Evolutionary conservation across 2,113 vertebrate genomes (phyloP).

Genomic region (Azemiops feae): DNA sequence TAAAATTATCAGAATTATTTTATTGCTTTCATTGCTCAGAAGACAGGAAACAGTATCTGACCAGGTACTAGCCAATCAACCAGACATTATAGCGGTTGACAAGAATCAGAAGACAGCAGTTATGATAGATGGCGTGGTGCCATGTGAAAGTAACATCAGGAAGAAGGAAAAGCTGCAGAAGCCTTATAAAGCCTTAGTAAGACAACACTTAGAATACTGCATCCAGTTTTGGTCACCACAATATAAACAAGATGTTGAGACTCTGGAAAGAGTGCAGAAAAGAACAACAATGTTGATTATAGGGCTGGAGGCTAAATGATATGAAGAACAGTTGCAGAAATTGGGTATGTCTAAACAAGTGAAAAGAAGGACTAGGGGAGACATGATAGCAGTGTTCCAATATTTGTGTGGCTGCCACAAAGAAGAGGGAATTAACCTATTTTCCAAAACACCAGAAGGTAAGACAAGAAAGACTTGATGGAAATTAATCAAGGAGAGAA

Average conservation of each 20-base stretch:
- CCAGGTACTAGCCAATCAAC: background rate
- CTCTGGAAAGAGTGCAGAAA: background rate
- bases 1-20: background rate
- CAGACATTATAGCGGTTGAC: background rate
- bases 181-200: background rate
- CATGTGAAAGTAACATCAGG: background rate
- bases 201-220: background rate
- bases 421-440: background rate
- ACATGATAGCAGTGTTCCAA: background rate
- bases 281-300: background rate
- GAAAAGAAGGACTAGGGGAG: background rate
- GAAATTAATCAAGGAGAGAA: no score
- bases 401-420: background rate
- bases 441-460: background rate
- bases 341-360: background rate
- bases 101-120: background rate
- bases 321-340: background rate
- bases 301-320: background rate
- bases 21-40: background rate
- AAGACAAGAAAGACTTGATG: background rate
- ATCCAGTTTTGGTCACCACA: background rate
- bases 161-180: background rate
- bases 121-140: background rate
- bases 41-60: background rate
- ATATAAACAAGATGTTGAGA: background rate